phyloP scores from a whole-genome alignment of 2,888 invertebrate genomes.

The Rapana venosa region DNA sequence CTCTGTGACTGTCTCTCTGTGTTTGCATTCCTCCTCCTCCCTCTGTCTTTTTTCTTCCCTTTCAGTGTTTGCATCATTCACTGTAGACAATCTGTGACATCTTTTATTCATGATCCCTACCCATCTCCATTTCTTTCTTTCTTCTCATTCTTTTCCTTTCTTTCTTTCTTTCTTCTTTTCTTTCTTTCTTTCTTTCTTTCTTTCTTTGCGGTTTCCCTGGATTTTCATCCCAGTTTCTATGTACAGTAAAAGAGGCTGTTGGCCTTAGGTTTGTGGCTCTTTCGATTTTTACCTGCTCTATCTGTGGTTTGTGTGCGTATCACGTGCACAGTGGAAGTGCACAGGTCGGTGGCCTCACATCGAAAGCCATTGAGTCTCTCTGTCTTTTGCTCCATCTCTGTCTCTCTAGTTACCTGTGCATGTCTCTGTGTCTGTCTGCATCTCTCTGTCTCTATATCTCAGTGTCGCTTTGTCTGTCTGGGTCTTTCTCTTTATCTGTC shows the following conservation, averaged over 20 bases:
- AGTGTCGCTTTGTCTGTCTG: not conserved
- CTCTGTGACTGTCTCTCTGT: not conserved
- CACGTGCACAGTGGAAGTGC: too few relatives aligned
- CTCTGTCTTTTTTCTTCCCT: not conserved
- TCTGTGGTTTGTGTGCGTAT: too few relatives aligned
- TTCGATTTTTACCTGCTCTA: too few relatives aligned
- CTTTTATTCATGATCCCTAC: not conserved
- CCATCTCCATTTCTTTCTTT: not conserved
- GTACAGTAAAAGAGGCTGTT: too few relatives aligned
- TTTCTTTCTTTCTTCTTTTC: not conserved
- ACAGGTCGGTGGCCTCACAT: too few relatives aligned
- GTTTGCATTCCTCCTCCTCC: not conserved
- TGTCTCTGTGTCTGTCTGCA: not conserved
- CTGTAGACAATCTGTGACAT: not conserved
- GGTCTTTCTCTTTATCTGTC: not conserved
- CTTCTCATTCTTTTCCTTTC: not conserved
- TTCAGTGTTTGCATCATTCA: not conserved
- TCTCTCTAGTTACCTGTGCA: not conserved
- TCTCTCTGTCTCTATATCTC: not conserved
- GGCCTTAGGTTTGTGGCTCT: too few relatives aligned
- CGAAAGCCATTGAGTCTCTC: not conserved
- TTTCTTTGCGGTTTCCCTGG: not conserved
- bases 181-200: not conserved
- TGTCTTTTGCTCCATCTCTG: not conserved
- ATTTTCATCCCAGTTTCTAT: too few relatives aligned